Base-by-base conservation (phyloP, 2,888 invertebrate genomes). In the Spicauda simplicius region DNA sequence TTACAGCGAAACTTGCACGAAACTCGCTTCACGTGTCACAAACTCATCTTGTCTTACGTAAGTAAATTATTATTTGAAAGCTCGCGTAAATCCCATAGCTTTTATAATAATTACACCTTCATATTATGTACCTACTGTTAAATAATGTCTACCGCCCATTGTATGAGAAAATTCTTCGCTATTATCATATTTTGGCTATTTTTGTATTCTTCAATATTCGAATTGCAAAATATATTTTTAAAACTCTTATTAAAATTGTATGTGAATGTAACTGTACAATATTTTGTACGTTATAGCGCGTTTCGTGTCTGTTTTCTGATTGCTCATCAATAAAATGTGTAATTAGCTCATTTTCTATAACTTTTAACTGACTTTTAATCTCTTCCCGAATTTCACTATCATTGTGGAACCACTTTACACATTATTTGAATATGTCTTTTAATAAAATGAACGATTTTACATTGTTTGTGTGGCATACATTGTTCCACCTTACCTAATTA, bases 331-430 rank as follows among this genome's bases (percentile, higher is more conserved):
- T 19, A 41, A 18, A 16, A 18, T 33, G 12, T 52, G 41, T 41
- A 41, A 52, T n/a, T n/a, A 37, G 56, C 48, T 57, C n/a, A 50
- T 53, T 64, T 64, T 41, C 20, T 58, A 58, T 20, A 16, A 58
- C n/a, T 64, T 66, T 62, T 62, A 48, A 57, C 18, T 50, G 20
- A 64, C 68, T 60, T 58, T 68, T 48, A 48, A 62, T 50, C 68
- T 63, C 62, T 71, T 69, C 57, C 64, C 61, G 77, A 81, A 81
- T 82, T 81, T 80, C 79, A 76, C 77, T 72, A 57, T 74, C 60
- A 76, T 78, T 78, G 60, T 66, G 60, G 50, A 66, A 54, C 45
- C 81, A 81, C 77, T 81, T 79, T 76, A 76, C 75, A 82, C 73
- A 76, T 76, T 74, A 73, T 71, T 66, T 72, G 74, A 75, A 70